Base-by-base conservation (phyloP, 2,888 invertebrate genomes). In the Eulithis testata region DNA sequence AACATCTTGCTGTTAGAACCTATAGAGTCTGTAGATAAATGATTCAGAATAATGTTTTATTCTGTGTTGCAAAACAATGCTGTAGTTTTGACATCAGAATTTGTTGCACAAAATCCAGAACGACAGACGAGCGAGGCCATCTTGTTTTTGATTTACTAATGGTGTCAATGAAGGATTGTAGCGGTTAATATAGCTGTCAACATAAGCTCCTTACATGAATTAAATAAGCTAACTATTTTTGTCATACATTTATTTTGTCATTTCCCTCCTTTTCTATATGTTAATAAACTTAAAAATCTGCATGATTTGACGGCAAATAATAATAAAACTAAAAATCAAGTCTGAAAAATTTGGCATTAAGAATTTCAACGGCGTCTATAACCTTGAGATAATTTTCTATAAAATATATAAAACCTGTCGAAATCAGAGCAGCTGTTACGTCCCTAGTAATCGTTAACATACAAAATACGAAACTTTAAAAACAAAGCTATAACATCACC, bases 71-170 rank as follows among this genome's bases (percentile, higher is more conserved):
- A 76, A 84, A 80, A 82, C 73, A 73, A 76, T 80, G 74, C 75
- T 72, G 76, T 76, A 76, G 82, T 78, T 78, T 75, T 79, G 78
- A 87, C 85, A 86, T 85, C 82, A 75, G 76, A 72, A 64, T 72
- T 65, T 76, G 78, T 87, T 88, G 85, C 86, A 83, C 79, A 81
- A 86, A 85, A 81, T 81, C 71, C 79, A 74, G 78, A 77, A 76
- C 76, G 75, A 76, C 78, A 76, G 79, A 76, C 83, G 70, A 76
- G 72, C 86, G 81, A 87, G 87, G 84, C 82, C 83, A 76, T 73
- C 81, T 71, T 71, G 79, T 78, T 77, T 78, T 74, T 77, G 75
- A 77, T 79, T 64, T 59, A 68, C 65, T 65, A 65, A 76, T 76
- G 72, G 76, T 77, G 76, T 74, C 76, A 76, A 73, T 75, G 74